Base-by-base conservation (phyloP, 2,888 invertebrate genomes). In the Lysandra bellargus region DNA sequence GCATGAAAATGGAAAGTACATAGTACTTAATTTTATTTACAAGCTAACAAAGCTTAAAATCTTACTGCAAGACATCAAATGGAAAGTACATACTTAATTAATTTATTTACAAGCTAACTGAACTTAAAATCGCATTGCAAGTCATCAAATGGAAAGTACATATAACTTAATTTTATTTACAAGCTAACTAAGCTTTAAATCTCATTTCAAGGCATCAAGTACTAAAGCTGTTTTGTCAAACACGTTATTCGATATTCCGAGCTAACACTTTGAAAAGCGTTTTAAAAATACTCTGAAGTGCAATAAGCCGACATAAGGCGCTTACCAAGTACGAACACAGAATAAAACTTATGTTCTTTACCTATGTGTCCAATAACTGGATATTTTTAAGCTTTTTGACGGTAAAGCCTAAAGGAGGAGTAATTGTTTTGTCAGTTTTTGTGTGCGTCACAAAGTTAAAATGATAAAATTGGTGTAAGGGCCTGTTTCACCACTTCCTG, bases 261-360 rank as follows among this genome's bases (percentile, higher is more conserved):
- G 33, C 33, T 14, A 69, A 69, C 23, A 37, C 69, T 37, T 17
- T 69, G 69, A 69, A 69, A 69, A 37, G 69, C 33, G 12, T 69
- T 69, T 69, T 69, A 69, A 69, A 69, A 69, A 33, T 37, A 33
- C 33, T 69, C 23, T 37, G 33, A 37, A 69, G 33, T 69, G 69
- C 69, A 69, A 69, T 69, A 69, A 69, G 69, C 69, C 33, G 69
- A 69, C 69, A 37, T 69, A 69, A 69, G 69, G 33, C 33, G 69
- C 69, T 69, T 37, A 33, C 4, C 4, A 33, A 69, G 14, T 69
- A 37, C 69, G 33, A 69, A 17, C 2, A 69, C 17, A 37, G 69
- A 6, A 69, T 69, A 69, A 69, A 37, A 17, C 69, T 69, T 69
- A 69, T 37, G 69, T 69, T 69, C 69, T 37, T 37, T 37, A 33